Evolutionary conservation across 2,113 vertebrate species (phyloP).

Genomic region (Hippocampus zosterae): DNA sequence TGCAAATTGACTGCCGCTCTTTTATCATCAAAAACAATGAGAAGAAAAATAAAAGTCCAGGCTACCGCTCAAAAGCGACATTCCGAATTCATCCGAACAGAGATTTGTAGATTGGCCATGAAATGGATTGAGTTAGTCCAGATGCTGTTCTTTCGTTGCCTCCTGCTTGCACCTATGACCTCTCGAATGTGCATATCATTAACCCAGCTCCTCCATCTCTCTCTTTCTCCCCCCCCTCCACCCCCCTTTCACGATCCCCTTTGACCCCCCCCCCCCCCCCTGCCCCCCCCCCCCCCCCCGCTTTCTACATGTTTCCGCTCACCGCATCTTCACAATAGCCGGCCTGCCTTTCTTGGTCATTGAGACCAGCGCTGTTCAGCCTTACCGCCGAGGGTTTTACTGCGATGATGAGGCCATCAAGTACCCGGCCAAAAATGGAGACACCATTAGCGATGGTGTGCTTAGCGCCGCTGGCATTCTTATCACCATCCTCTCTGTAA

Average conservation of each 20-base stretch:
- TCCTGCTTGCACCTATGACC: constrained; percentile 46
- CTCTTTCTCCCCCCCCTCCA: constrained; percentile 9
- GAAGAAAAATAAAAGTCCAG: background rate
- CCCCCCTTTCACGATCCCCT: constrained; percentile 13
- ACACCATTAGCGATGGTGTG: constrained; percentile 92
- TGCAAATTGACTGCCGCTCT: too few relatives aligned
- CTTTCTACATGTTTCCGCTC: constrained; percentile 22
- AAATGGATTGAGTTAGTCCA: constrained; percentile 39
- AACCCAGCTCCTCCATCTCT: constrained; percentile 58
- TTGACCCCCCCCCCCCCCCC: background rate
- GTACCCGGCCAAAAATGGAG: constrained; percentile 85
- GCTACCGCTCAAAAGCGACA: background rate
- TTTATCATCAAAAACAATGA: background rate
- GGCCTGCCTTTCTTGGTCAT: constrained; percentile 94
- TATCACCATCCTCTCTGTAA: constrained; percentile 89
- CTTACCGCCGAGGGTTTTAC: constrained; percentile 90
- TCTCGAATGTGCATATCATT: constrained; percentile 43
- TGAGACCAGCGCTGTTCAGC: constrained; percentile 85
- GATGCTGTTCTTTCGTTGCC: constrained; percentile 31
- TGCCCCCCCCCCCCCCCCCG: constrained; percentile 5
- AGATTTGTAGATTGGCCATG: constrained; percentile 25
- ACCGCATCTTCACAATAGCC: constrained; percentile 70
- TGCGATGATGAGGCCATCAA: constrained; percentile 90
- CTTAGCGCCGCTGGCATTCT: constrained; percentile 90
- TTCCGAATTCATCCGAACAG: background rate